These are phyloP conservation scores for Anguilla marmorata DNA, from an alignment of 2,797 vertebrate genomes.

Conservation along the genomic window DNA sequence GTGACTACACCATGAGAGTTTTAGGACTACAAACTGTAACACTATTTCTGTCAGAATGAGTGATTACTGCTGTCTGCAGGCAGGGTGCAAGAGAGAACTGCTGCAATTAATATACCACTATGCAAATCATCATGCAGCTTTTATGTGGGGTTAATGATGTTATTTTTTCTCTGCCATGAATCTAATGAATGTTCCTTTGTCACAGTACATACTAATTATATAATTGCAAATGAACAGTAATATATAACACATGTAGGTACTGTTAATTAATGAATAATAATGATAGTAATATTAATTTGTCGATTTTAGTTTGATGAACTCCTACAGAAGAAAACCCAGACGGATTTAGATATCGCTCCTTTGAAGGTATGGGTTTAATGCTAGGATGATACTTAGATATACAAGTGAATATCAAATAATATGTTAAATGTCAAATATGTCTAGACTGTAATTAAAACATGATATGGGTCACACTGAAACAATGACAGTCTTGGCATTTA, in stretches of 20 bases:
- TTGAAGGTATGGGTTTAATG: slow-evolving; percentile 72
- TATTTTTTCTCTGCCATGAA: neutral
- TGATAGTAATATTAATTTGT: slow-evolving; percentile 18
- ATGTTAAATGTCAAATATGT: neutral
- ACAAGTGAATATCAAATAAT: neutral
- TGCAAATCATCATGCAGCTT: neutral
- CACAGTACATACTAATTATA: neutral
- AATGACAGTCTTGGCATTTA: neutral
- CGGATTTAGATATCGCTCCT: slow-evolving; percentile 61
- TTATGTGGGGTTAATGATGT: neutral
- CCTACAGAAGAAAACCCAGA: slow-evolving; percentile 62
- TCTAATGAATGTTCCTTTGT: neutral
- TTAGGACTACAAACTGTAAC: too few relatives aligned
- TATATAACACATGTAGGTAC: neutral
- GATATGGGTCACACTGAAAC: neutral
- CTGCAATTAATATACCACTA: neutral
- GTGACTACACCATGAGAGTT: neutral
- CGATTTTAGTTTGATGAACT: slow-evolving; percentile 71
- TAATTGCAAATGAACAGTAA: neutral
- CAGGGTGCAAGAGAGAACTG: neutral
- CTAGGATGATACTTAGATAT: neutral
- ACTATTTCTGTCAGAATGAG: neutral
- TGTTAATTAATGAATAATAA: neutral
- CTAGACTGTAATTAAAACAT: neutral
- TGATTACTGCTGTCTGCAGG: neutral